Base-by-base conservation (phyloP, 2,797 vertebrate species). In the Hemitrygon akajei region DNA sequence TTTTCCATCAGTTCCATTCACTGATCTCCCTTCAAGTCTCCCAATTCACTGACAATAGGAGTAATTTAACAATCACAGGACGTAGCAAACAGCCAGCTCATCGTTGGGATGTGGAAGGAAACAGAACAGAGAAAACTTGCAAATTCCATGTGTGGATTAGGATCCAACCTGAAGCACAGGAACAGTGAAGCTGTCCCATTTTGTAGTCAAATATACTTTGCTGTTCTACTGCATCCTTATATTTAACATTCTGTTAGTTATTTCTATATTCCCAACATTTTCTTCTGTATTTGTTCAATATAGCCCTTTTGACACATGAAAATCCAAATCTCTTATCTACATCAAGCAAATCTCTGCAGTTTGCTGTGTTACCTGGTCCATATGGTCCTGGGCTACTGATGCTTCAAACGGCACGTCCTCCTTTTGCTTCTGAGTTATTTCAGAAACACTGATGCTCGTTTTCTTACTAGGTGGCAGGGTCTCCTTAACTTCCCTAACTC, bases 341-440 rank as follows among this genome's bases (percentile, higher is more conserved):
- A 20, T 69, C 60, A 69, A 60, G n/a, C 25, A 69, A 89, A 89
- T 37, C 63, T 37, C 66, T 34, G 34, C 2, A 37, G 63, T 69
- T n/a, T 89, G n/a, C 60, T 66, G 86, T 11, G 12, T 14, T 89
- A 89, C 86, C 86, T 89, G 86, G n/a, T 89, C 86, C 60, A 89
- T 69, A 18, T 89, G n/a, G 47, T 89, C 86, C 86, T 66, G n/a
- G 63, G 2, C 20, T 63, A 37, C 60, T 89, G 60, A 37, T 34
- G 60, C 34, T 25, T n/a, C n/a, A 69, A 16, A n/a, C 20, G 89
- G 86, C 1, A 69, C 9, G 60, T 89, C 86, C 60, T 89, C 86
- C 86, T 69, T 63, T 37, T 30, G 14, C 60, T 66, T 66, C 86
- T 66, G 30, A n/a, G 20, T 66, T 30, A 66, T 89, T 66, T 89